Percentiles rank a stretch among this genome's conserved stretches.
These are phyloP conservation scores for Sciurus carolinensis DNA, from an alignment of 2,797 vertebrate species.

Conservation along the genomic window DNA sequence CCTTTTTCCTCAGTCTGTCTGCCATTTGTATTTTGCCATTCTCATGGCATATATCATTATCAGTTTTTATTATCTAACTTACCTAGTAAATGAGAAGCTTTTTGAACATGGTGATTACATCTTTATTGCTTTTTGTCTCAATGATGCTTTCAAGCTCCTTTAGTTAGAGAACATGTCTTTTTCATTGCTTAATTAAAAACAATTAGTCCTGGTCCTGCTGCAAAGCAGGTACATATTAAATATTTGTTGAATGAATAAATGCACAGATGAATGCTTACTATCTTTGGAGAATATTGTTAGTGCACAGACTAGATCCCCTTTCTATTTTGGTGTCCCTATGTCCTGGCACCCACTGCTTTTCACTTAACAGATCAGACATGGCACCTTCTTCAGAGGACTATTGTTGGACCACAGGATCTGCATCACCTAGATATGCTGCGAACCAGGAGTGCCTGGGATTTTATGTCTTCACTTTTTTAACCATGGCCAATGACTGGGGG, in stretches of 20 bases:
- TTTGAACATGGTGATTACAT: background rate
- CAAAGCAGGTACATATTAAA: background rate
- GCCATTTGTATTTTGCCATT: background rate
- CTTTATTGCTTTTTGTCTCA: background rate
- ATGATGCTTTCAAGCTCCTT: background rate
- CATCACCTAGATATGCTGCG: background rate
- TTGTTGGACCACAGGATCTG: background rate
- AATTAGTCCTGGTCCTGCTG: background rate
- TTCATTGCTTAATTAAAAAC: constrained; percentile 2
- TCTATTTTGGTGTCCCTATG: background rate
- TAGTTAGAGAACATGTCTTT: background rate
- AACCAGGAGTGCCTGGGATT: background rate
- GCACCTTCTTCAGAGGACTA: background rate
- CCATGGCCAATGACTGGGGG: background rate
- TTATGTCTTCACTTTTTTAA: background rate
- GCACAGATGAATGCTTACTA: accelerated
- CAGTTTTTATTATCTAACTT: background rate
- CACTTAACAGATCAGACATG: background rate
- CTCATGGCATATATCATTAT: background rate
- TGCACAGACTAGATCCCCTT: background rate
- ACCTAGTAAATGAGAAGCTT: background rate
- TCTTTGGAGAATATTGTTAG: background rate
- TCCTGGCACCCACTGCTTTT: background rate
- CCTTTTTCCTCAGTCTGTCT: background rate
- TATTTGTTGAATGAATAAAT: background rate